Base-by-base conservation (phyloP, 92 coral and sea anemone genomes). In the Actinostola sp. region DNA sequence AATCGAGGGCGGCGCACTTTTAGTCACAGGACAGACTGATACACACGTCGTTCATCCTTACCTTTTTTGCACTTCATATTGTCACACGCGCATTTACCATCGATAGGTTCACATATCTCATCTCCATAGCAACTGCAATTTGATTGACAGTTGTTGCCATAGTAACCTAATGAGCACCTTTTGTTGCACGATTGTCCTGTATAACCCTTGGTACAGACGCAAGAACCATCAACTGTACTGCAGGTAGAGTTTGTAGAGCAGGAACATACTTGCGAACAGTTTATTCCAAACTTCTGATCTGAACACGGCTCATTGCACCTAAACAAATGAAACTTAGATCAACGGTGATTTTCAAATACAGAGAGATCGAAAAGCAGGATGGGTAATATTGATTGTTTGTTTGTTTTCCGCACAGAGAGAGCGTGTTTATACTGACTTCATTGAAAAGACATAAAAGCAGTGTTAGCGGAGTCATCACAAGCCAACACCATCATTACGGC, bases 121-220 rank as follows among this genome's bases (percentile, higher is more conserved):
- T 57, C 65, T 31, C 41, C 49, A 28, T 71, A 9, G 28, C 77
- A 71, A 39, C 55, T 55, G 17, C 77, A 71, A 28, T 57, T 35
- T 39, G 43, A 11, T 71, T 71, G 65, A 71, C 77, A 71, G 27
- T 41, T 24, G 29, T 39, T 57, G 13, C 77, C 77, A 71, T 56
- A 81, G 94, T 90, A 82, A 36, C 97, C 97, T 54, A 56, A 67
- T 32, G 67, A 45, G 45, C 97, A 92, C 35, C 75, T 59, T 23
- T 88, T 79, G 15, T 62, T 58, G 5, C 97, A 92, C 58, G 71
- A 87, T 3, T 66, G 29, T 34, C 97, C 97, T n/a, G 82, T 76
- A 83, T 85, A 92, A 10, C 97, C 97, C 25, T 46, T 46, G 20
- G 30, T 13, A 36, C 72, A 66, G 41, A 52, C 53, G 32, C 72